Conservation (phyloP, 2,888 invertebrate genomes). For the Aphidoletes aphidimyza region DNA sequence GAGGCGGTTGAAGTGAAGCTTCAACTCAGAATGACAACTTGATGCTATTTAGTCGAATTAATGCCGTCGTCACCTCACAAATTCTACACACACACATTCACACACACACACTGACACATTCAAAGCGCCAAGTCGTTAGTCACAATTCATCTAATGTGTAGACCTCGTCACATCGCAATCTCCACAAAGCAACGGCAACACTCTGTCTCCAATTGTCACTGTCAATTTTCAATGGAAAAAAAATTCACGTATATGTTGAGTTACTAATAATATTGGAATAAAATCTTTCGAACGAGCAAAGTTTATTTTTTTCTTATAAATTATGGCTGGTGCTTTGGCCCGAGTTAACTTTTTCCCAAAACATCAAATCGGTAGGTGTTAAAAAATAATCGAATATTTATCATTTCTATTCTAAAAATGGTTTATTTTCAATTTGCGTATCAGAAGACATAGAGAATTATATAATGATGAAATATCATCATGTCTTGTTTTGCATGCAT, state of each 20-base stretch:
- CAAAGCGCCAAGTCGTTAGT: not conserved
- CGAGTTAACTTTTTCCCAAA: conserved; percentile 72
- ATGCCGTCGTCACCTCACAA: not conserved
- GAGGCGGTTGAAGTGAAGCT: not conserved
- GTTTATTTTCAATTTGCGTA: not conserved
- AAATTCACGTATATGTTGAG: not conserved
- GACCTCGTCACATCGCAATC: not conserved
- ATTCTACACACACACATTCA: not conserved
- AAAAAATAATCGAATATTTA: conserved; percentile 27
- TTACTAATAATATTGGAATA: conserved; percentile 5
- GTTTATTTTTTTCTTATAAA: not conserved
- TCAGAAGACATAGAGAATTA: not conserved
- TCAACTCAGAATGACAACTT: conserved; percentile 38
- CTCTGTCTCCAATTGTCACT: not conserved
- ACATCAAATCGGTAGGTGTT: conserved; percentile 73
- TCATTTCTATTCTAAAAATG: not conserved
- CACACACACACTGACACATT: not conserved
- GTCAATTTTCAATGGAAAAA: conserved; percentile 9
- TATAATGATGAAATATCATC: not conserved
- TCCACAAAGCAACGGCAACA: not conserved
- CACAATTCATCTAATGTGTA: conserved; percentile 2
- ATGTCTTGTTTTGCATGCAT: not conserved
- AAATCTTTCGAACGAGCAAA: not conserved
- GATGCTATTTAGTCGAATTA: not conserved
- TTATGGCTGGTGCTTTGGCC: conserved; percentile 78